phyloP scores from a whole-genome alignment of 2,797 vertebrate species.

The Microcaecilia unicolor region DNA sequence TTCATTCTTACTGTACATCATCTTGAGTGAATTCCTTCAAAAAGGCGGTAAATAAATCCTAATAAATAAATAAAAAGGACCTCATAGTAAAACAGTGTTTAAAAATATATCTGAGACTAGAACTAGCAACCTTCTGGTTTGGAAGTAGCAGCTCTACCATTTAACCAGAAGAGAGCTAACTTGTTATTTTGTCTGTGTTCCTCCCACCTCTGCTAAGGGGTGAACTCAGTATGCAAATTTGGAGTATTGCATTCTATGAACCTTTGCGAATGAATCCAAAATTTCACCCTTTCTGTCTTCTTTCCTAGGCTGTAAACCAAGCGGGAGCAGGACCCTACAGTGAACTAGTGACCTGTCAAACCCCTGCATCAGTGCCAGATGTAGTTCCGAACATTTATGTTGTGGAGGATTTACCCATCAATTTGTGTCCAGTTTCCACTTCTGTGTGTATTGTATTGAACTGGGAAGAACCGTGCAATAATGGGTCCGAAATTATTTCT shows the following conservation, averaged over 20 bases:
- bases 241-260: too few relatives aligned
- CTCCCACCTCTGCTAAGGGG: not conserved
- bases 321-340: slow-evolving; percentile 84
- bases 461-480: slow-evolving; percentile 90
- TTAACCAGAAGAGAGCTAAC: too few relatives aligned
- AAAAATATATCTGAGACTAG: too few relatives aligned
- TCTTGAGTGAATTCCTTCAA: too few relatives aligned
- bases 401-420: slow-evolving; percentile 60
- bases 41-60: too few relatives aligned
- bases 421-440: slow-evolving; percentile 51
- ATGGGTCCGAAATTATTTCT: slow-evolving; percentile 80
- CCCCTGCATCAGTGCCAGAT: slow-evolving; percentile 73
- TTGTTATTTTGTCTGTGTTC: not conserved
- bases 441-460: slow-evolving; percentile 82
- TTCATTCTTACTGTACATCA: too few relatives aligned
- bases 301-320: slow-evolving; percentile 80
- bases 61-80: too few relatives aligned
- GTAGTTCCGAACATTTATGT: slow-evolving; percentile 60
- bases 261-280: too few relatives aligned
- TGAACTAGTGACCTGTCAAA: slow-evolving; percentile 74
- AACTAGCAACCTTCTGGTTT: too few relatives aligned
- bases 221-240: too few relatives aligned
- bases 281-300: not conserved
- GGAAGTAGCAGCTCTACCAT: too few relatives aligned
- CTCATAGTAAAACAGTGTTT: too few relatives aligned